phyloP scores from a whole-genome alignment of 2,113 vertebrate species.

The Erythrocercus mccallii region DNA sequence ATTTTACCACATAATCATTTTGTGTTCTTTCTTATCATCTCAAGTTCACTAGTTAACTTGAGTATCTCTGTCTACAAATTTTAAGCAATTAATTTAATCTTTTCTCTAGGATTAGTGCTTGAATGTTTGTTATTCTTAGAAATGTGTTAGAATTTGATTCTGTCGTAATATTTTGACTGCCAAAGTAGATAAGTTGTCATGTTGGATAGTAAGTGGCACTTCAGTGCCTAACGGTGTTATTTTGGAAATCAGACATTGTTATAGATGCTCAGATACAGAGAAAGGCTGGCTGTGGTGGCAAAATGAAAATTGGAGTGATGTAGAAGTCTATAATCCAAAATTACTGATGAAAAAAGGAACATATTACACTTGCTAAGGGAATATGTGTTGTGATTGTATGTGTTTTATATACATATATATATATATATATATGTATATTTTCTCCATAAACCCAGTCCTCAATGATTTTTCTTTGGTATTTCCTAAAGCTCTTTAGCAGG shows the following conservation, averaged over 20 bases:
- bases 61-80: not conserved
- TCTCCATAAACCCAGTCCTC: not conserved
- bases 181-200: not conserved
- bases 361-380: not conserved
- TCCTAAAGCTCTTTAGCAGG: not conserved
- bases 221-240: not conserved
- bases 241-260: not conserved
- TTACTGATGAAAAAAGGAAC: not conserved
- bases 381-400: not conserved
- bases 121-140: not conserved
- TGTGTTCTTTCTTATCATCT: not conserved
- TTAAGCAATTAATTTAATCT: not conserved
- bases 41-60: not conserved
- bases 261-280: not conserved
- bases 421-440: too few relatives aligned
- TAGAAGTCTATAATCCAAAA: not conserved
- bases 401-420: not conserved
- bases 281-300: not conserved
- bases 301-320: not conserved
- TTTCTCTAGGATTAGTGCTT: not conserved
- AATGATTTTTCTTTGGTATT: not conserved
- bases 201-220: not conserved
- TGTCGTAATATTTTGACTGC: not conserved
- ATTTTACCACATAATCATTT: not conserved
- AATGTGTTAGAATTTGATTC: not conserved